A percentile compares a stretch with the other conserved stretches of the same genome.
Conservation (phyloP, 2,113 vertebrate genomes). For the Suncus etruscus region DNA sequence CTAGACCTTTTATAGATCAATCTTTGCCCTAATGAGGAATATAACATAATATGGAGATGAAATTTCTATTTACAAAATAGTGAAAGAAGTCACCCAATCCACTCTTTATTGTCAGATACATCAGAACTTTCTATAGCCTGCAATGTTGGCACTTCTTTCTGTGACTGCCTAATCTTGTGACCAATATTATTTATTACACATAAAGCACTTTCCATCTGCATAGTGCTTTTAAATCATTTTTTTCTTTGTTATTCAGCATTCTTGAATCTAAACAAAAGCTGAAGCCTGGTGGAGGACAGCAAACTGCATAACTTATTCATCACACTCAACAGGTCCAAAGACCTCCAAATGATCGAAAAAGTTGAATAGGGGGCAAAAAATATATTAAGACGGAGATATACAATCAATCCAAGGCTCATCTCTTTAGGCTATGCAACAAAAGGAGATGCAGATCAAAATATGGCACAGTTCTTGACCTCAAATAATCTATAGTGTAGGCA, state of each 20-base stretch:
- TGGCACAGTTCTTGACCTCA: conserved; percentile 29
- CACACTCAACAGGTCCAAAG: not conserved
- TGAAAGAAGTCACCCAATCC: not conserved
- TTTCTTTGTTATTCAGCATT: conserved; percentile 79
- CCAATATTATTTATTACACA: conserved; percentile 76
- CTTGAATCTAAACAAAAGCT: conserved; percentile 67
- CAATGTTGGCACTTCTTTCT: conserved; percentile 53
- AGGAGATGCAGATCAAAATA: not conserved
- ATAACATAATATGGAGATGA: not conserved
- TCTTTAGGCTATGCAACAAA: not conserved
- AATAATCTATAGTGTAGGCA: not conserved
- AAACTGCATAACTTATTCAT: conserved; percentile 31
- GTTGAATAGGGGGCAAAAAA: conserved; percentile 9
- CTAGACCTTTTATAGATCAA: conserved; percentile 3
- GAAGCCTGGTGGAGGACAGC: not conserved
- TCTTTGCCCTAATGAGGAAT: not conserved
- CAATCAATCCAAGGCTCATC: not conserved
- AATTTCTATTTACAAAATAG: not conserved
- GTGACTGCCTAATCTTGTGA: conserved; percentile 57
- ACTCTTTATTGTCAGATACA: not conserved
- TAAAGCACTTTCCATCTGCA: conserved; percentile 74
- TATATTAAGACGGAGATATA: conserved; percentile 5
- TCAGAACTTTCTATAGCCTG: not conserved
- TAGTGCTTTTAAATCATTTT: conserved; percentile 71
- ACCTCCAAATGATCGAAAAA: not conserved